Evolutionary conservation across 2,797 vertebrate genomes (phyloP), one percentile per base, ranked within the genome.

Genomic region (Meriones psammophilus): DNA sequence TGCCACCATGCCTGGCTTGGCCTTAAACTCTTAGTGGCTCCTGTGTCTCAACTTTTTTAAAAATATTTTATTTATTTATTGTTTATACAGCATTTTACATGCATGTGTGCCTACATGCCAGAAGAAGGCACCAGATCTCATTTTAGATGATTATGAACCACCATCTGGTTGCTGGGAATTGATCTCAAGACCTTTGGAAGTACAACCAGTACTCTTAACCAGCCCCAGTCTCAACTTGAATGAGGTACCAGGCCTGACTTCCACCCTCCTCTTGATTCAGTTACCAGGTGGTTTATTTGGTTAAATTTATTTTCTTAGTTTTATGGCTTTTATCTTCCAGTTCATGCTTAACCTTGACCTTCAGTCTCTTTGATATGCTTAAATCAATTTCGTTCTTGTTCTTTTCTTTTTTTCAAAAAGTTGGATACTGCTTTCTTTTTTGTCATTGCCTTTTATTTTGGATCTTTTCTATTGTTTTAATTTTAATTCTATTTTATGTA

Each of bases 301-400:
- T 90, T 96, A 64, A 54, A 79, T 62, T 83, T 46, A 62, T 79
- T 94, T 91, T 42, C 58, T 94, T 96, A 86, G 74, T 86, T 94
- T 92, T 85, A 94, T 93, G 78, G 62, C 73, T 84, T 93, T 92
- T 85, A 74, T 97, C 89, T 95, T 87, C 85, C 88, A 81, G 73
- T 79, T 97, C 73, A 71, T 84, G 39, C 28, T 84, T 66, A 66
- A 42, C 42, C 56, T 42, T 89, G 56, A 64, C 28, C 84, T 95
- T 95, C 56, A 94, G 78, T 71, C 66, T 56, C 46, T 95, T 42
- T 42, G 22, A 93, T 66, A 39, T 58, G 30, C 26, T n/a, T 54
- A 12, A 9, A 69, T 66, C 89, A 84, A 33, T 97, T 90, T 89
- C 87, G 22, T 88, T 56, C 30, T 76, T 79, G 62, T 46, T 88